Conservation (phyloP, 2,797 vertebrate genomes). For the Phylloscopus collybita region DNA sequence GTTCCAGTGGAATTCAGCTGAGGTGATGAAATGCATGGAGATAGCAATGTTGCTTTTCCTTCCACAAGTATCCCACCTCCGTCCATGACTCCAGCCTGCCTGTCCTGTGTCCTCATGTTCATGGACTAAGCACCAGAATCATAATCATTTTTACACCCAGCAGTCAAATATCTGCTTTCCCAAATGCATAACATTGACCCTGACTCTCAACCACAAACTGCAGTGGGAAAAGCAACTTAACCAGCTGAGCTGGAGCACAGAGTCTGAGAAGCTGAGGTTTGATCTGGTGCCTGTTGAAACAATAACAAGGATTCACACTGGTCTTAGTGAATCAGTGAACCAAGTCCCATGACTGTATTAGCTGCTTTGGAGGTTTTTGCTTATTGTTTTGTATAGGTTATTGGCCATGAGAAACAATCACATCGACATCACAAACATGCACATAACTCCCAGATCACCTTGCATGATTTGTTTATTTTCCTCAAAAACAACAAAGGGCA, state of each 20-base stretch:
- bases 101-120: neutral
- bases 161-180: neutral
- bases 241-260: neutral
- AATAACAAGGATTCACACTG: neutral
- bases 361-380: neutral
- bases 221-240: neutral
- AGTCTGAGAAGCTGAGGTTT: neutral
- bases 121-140: neutral
- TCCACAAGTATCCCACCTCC: neutral
- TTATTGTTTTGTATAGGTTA: constrained; percentile 5
- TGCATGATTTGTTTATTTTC: neutral
- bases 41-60: neutral
- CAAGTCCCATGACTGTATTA: neutral
- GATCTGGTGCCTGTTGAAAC: neutral
- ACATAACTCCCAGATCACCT: neutral
- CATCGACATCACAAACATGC: neutral
- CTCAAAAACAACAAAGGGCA: neutral
- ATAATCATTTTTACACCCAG: neutral
- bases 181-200: neutral
- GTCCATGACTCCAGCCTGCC: neutral
- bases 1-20: neutral
- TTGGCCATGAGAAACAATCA: neutral
- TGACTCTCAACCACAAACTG: neutral
- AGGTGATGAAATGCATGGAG: neutral
- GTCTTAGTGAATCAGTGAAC: neutral